Evolutionary conservation across 2,797 vertebrate species (phyloP).

Genomic region (Paguma larvata): DNA sequence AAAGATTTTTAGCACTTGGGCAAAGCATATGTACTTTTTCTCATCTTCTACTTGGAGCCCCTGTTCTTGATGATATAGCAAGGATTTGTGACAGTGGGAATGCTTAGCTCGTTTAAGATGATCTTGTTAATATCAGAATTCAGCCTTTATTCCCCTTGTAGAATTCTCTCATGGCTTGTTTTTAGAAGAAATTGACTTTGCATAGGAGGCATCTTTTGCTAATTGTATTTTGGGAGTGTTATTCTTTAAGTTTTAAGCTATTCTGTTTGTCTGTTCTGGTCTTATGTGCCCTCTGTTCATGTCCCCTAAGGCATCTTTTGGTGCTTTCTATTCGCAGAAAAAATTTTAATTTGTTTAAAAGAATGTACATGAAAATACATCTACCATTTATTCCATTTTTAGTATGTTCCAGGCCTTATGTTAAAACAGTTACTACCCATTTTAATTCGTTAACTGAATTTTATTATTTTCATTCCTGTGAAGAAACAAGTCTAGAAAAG

Average conservation of each 20-base stretch:
- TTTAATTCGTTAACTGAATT: conserved; percentile 16
- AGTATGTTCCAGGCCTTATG: not conserved
- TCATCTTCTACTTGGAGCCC: not conserved
- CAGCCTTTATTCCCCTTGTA: not conserved
- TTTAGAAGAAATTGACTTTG: not conserved
- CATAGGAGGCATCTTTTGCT: not conserved
- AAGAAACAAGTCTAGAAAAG: not conserved
- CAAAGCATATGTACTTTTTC: not conserved
- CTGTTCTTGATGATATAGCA: not conserved
- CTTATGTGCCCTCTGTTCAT: not conserved
- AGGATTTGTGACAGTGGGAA: not conserved
- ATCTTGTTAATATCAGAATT: not conserved
- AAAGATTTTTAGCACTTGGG: not conserved
- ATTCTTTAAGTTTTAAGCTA: not conserved
- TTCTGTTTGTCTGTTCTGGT: not conserved
- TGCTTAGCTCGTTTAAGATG: not conserved
- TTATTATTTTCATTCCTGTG: not conserved
- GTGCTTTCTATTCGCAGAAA: not conserved
- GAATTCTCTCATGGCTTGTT: not conserved
- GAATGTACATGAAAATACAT: conserved; percentile 8
- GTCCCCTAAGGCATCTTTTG: not conserved
- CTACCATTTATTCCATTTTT: conserved; percentile 39
- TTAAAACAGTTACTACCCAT: not conserved
- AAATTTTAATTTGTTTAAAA: not conserved
- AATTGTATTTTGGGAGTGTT: not conserved